A percentile compares a stretch with the other conserved stretches of the same genome.
Evolutionary conservation across 2,797 vertebrate species (phyloP).

Genomic region (Girardinus metallicus): DNA sequence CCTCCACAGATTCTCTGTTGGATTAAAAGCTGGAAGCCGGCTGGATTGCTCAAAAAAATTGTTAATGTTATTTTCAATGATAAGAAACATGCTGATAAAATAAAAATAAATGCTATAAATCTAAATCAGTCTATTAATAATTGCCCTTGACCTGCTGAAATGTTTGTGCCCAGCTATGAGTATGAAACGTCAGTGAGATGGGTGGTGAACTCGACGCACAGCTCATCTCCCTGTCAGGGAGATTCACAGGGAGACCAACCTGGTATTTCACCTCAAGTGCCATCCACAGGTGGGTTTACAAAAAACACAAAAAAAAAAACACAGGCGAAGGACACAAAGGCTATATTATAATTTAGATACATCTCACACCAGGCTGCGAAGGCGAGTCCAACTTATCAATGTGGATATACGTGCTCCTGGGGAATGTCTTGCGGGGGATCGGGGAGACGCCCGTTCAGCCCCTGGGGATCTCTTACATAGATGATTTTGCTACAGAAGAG

Average conservation of each 20-base stretch:
- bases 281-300: constrained; percentile 59
- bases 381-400: constrained; percentile 75
- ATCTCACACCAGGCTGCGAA: constrained; percentile 65
- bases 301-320: neutral
- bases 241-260: constrained; percentile 51
- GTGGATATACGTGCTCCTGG: constrained; percentile 81
- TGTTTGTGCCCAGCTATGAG: constrained; percentile 83
- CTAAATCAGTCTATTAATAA: neutral
- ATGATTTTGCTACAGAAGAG: constrained; percentile 80
- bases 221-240: constrained; percentile 83
- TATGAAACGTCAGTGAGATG: constrained; percentile 85
- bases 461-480: constrained; percentile 81
- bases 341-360: neutral
- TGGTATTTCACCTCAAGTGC: constrained; percentile 52
- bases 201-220: constrained; percentile 83
- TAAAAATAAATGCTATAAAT: neutral
- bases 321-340: neutral
- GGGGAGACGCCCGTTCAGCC: constrained; percentile 80
- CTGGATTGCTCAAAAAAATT: neutral
- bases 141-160: constrained; percentile 32
- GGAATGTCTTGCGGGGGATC: constrained; percentile 80
- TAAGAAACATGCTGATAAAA: neutral
- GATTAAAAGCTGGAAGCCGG: neutral
- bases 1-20: neutral
- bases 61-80: neutral